Evolutionary conservation across 2,888 invertebrate species (phyloP), one percentile per base, ranked within the genome.

Genomic region (Tortricodes alternella): DNA sequence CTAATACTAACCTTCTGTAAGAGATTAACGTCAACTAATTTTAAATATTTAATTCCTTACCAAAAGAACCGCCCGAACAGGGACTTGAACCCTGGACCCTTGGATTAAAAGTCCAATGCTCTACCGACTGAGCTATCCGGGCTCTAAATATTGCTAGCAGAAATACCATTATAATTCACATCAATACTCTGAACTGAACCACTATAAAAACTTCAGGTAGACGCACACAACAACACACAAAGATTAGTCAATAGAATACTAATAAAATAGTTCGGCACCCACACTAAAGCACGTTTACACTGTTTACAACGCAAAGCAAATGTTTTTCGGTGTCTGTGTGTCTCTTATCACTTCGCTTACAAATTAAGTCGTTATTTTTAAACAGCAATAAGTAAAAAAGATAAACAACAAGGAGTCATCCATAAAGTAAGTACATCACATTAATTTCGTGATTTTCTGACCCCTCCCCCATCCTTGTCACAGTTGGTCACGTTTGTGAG

Each of bases 11-110:
- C n/a, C n/a, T n/a, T n/a, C n/a, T n/a, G n/a, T n/a, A n/a, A n/a
- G n/a, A n/a, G n/a, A n/a, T n/a, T n/a, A n/a, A n/a, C n/a, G n/a
- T n/a, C n/a, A n/a, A n/a, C n/a, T n/a, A n/a, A n/a, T n/a, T n/a
- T n/a, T n/a, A n/a, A n/a, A n/a, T n/a, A n/a, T n/a, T n/a, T n/a
- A n/a, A n/a, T n/a, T n/a, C n/a, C n/a, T n/a, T n/a, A n/a, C n/a
- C 27, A 43, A 53, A 53, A 53, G 3, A 32, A 41, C 58, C 93
- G 93, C 92, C 93, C 93, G 93, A 92, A 92, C 93, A 93, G 93
- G 93, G 93, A 93, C 93, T 94, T 93, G 93, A 94, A 94, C 93
- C 93, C 93, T 93, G 93, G 93, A 93, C 93, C 93, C 93, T 93
- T 93, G 93, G 93, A 93, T 94, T 94, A 94, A 94, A 93, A 93